A percentile compares a stretch with the other conserved stretches of the same genome.
Evolutionary conservation across 64 coral and sea anemone species (phyloP).

Genomic region (Orbicella faveolata): DNA sequence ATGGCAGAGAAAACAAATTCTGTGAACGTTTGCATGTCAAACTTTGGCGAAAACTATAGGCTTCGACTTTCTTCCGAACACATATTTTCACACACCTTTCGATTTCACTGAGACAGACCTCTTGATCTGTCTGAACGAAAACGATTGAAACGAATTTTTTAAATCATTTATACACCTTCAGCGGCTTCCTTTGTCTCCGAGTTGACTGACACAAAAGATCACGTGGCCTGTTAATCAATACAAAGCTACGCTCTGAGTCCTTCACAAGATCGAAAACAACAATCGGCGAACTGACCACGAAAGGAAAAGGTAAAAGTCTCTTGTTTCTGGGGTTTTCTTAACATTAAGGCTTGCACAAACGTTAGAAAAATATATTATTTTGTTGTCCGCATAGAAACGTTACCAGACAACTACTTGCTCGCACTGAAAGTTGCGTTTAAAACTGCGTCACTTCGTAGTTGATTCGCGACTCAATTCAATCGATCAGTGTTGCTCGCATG

Average conservation of each 20-base stretch:
- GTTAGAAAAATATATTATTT: background rate
- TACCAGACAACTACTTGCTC: background rate
- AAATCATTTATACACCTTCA: background rate
- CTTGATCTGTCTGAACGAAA: no score
- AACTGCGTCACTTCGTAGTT: background rate
- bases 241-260: background rate
- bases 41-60: no score
- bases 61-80: no score
- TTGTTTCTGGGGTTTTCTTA: background rate
- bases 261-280: background rate
- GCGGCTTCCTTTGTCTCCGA: background rate
- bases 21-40: no score
- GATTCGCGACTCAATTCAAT: background rate
- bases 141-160: no score
- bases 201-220: slow-evolving; percentile 16
- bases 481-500: background rate
- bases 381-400: background rate
- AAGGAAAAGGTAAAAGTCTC: slow-evolving; percentile 26
- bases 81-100: no score
- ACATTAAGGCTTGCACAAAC: no score
- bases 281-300: background rate
- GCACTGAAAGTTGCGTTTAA: background rate
- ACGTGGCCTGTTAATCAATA: slow-evolving; percentile 24
- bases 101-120: no score
- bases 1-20: no score